Evolutionary conservation across 2,888 invertebrate genomes (phyloP), one percentile per base, ranked within the genome.

Genomic region (Cryptosula pallasiana): DNA sequence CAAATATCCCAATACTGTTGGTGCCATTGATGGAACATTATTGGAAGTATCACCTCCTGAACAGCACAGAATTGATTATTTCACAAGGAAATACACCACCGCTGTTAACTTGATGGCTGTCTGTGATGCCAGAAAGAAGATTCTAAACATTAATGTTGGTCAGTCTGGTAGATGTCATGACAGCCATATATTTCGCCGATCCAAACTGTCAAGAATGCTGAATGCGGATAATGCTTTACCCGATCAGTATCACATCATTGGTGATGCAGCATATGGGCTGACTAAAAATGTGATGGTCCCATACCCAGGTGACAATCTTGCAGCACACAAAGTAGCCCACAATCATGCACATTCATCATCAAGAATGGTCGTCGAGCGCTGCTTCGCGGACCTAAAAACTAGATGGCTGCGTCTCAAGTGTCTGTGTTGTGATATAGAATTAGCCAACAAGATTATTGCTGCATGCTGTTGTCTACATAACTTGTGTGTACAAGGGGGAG

Each of bases 241-340:
- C 9, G 45, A 45, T 20, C 9, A 45, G 45, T 55, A n/a, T n/a
- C n/a, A n/a, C n/a, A n/a, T n/a, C n/a, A n/a, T n/a, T n/a, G n/a
- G n/a, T n/a, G n/a, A n/a, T 55, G 45, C 55, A 55, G 55, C 55
- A 16, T 55, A 55, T 23, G 55, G 55, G 55, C 55, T 55, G 9
- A 16, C 16, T 16, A 23, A 5, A 3, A 55, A n/a, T 25, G 23
- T 55, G 9, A 55, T 55, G 55, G 55, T 55, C 23, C 55, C 55
- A 55, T 55, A 55, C 23, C 16, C 23, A 5, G 23, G 23, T 5
- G 16, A 5, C 16, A 23, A 55, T 5, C 16, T 5, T 23, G 5
- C 9, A 55, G 23, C 55, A 3, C 9, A 16, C 25, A 55, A 55
- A 55, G 55, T 23, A 23, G 3, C 3, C 9, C 23, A 55, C 55